A percentile compares a stretch with the other conserved stretches of the same genome.
These are phyloP conservation scores for Zeuzera pyrina DNA, from an alignment of 2,888 invertebrate genomes.

Conservation along the genomic window DNA sequence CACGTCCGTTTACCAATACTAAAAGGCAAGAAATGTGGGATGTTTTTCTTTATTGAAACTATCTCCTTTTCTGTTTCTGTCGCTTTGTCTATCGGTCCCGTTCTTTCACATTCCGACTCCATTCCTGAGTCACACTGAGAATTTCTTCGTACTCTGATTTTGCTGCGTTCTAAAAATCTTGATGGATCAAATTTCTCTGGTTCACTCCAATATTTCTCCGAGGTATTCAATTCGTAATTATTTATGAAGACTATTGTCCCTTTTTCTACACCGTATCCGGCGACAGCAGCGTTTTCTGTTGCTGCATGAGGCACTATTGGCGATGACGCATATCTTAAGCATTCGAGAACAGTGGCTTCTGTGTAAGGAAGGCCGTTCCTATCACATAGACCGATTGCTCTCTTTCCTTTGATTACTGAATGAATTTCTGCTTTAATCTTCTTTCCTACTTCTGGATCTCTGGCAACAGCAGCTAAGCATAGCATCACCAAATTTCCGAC, in stretches of 20 bases:
- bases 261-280: conserved; percentile 80
- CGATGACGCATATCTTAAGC: conserved; percentile 84
- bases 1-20: conserved; percentile 91
- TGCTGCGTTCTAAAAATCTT: conserved; percentile 76
- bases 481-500: conserved; percentile 89
- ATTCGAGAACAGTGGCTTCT: conserved; percentile 86
- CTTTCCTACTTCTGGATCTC: conserved; percentile 76
- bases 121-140: conserved; percentile 72
- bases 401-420: conserved; percentile 64
- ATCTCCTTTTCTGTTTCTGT: conserved; percentile 45
- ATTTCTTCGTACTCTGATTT: conserved; percentile 41
- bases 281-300: conserved; percentile 80
- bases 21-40: conserved; percentile 86
- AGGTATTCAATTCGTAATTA: conserved; percentile 85
- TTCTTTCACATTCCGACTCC: conserved; percentile 61
- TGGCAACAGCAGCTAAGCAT: conserved; percentile 78
- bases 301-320: conserved; percentile 94
- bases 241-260: conserved; percentile 89
- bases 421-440: conserved; percentile 82
- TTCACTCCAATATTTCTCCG: conserved; percentile 80
- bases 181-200: conserved; percentile 83
- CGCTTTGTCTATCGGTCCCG: conserved; percentile 27
- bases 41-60: conserved; percentile 62
- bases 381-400: conserved; percentile 77
- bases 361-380: conserved; percentile 82